Evolutionary conservation across 2,888 invertebrate genomes (phyloP).

Genomic region (Torymus aiolomorphi): DNA sequence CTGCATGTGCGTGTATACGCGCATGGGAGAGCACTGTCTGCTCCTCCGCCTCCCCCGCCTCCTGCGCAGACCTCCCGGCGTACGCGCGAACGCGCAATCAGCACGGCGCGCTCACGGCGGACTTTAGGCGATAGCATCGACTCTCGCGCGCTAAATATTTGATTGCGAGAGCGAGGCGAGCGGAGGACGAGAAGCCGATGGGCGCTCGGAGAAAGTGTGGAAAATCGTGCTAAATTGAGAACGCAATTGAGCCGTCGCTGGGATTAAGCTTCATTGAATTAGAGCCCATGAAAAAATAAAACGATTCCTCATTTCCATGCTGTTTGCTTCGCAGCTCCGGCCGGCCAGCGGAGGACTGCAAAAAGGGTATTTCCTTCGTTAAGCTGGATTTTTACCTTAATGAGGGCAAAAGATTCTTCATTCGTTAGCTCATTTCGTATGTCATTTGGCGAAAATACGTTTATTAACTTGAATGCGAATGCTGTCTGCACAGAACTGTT

Average conservation of each 20-base stretch:
- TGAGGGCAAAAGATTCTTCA: too few species aligned
- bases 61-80: neutral
- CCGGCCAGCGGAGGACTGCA: too few species aligned
- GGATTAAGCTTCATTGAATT: conserved; percentile 44
- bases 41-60: neutral
- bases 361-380: neutral
- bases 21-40: too few species aligned
- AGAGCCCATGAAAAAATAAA: conserved; percentile 40
- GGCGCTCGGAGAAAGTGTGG: neutral
- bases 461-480: too few species aligned
- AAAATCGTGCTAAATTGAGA: conserved; percentile 40
- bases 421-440: too few species aligned
- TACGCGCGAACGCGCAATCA: conserved; percentile 8
- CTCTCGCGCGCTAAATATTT: conserved; percentile 53
- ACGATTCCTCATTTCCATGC: conserved; percentile 3
- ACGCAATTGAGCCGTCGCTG: conserved; percentile 35
- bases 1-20: too few species aligned
- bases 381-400: neutral
- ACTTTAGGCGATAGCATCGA: conserved; percentile 47
- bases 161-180: conserved; percentile 24
- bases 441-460: too few species aligned
- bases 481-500: too few species aligned
- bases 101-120: conserved; percentile 3
- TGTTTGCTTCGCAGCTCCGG: neutral
- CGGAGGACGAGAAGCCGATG: neutral